Evolutionary conservation across 2,888 invertebrate species (phyloP).

Genomic region (Dicyrtomina minuta): DNA sequence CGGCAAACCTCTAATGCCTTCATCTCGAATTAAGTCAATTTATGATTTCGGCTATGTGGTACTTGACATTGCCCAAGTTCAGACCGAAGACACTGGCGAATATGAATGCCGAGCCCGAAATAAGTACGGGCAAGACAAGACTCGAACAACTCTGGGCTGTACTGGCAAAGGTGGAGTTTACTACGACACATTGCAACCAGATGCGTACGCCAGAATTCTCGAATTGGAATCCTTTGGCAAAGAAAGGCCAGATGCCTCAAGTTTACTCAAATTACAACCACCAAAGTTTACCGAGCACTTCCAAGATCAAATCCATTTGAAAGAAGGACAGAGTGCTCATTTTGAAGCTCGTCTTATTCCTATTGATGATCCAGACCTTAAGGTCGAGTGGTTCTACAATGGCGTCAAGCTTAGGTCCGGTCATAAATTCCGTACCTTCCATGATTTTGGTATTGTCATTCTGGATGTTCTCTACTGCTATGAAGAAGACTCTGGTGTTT

Average conservation of each 20-base stretch:
- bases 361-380: conserved; percentile 86
- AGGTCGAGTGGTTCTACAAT: conserved; percentile 90
- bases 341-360: conserved; percentile 73
- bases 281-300: conserved; percentile 89
- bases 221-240: conserved; percentile 74
- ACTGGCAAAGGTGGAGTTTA: conserved; percentile 83
- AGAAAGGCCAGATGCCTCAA: conserved; percentile 64
- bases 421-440: conserved; percentile 94
- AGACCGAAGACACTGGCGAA: conserved; percentile 65
- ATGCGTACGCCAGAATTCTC: conserved; percentile 81
- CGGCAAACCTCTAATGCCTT: conserved; percentile 82
- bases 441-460: conserved; percentile 95
- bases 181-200: conserved; percentile 85
- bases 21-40: conserved; percentile 86
- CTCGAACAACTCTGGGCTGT: conserved; percentile 79
- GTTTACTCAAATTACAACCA: conserved; percentile 62
- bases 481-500: conserved; percentile 74
- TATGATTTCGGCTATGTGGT: conserved; percentile 95
- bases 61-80: conserved; percentile 76
- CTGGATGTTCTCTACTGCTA: conserved; percentile 93
- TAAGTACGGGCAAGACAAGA: conserved; percentile 83
- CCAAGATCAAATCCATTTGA: conserved; percentile 76
- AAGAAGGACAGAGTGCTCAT: conserved; percentile 91
- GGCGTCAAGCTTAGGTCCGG: conserved; percentile 89
- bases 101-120: conserved; percentile 90